Percentiles rank a stretch among this genome's conserved stretches.
These are phyloP conservation scores for Perizoma affinitatum DNA, from an alignment of 2,888 invertebrate species.

Conservation along the genomic window DNA sequence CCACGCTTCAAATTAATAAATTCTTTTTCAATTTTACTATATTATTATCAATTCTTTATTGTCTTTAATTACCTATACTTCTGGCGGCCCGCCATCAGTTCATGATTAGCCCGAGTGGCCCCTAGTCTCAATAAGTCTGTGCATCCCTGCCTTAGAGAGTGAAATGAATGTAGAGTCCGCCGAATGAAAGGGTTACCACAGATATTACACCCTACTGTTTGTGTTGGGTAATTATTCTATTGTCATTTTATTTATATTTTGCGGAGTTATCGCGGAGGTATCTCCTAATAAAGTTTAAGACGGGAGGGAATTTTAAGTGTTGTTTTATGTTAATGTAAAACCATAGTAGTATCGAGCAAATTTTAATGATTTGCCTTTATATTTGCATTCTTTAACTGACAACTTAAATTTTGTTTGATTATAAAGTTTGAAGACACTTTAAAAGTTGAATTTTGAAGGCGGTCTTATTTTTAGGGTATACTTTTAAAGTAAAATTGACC, in stretches of 20 bases:
- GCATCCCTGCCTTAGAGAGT: neutral
- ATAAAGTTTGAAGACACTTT: conserved; percentile 7
- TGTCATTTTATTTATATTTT: conserved; percentile 81
- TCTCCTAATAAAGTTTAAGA: conserved; percentile 76
- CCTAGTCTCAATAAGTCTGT: too few species aligned
- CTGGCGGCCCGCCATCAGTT: too few species aligned
- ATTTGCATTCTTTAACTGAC: conserved; percentile 38
- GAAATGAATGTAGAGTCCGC: neutral
- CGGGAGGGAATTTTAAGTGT: conserved; percentile 73
- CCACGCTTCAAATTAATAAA: too few species aligned
- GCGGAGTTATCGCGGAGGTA: conserved; percentile 71
- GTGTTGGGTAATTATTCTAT: conserved; percentile 72
- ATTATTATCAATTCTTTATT: too few species aligned
- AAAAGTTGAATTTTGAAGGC: too few species aligned
- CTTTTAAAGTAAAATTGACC: too few species aligned
- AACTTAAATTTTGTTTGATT: conserved; percentile 22
- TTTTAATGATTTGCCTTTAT: conserved; percentile 34
- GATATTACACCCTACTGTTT: conserved; percentile 55
- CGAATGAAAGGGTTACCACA: conserved; percentile 51
- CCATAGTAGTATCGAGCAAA: conserved; percentile 61
- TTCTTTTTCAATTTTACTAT: too few species aligned
- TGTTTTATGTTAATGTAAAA: conserved; percentile 76
- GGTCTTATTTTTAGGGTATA: too few species aligned
- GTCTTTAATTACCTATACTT: too few species aligned
- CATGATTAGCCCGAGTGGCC: too few species aligned